Percentiles rank a stretch among this genome's conserved stretches.
These are phyloP conservation scores for Hippocampus abdominalis DNA, from an alignment of 2,113 vertebrate species.

Conservation along the genomic window DNA sequence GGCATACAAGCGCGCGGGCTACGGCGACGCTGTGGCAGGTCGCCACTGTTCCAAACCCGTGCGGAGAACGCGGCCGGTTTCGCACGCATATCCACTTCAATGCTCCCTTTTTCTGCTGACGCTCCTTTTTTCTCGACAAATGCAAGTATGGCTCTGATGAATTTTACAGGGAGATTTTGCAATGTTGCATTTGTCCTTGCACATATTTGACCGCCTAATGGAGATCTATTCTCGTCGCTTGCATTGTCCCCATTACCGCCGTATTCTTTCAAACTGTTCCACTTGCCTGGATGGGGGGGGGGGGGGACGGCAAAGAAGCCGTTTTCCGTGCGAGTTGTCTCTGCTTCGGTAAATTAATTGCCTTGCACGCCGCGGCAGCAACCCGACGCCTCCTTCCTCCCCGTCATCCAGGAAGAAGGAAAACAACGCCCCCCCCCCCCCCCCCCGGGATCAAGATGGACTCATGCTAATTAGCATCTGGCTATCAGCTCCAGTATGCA, in stretches of 20 bases:
- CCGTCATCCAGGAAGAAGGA: constrained; percentile 26
- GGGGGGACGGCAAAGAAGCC: constrained; percentile 26
- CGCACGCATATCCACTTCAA: constrained; percentile 26
- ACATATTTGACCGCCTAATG: constrained; percentile 36
- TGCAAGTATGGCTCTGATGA: constrained; percentile 26
- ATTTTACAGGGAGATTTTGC: constrained; percentile 31
- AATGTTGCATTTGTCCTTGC: constrained; percentile 14
- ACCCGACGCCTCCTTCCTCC: background rate
- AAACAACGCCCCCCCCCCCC: constrained; percentile 54
- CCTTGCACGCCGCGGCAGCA: constrained; percentile 51
- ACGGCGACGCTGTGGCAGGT: constrained; percentile 56
- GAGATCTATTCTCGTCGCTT: constrained; percentile 52
- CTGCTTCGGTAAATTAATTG: constrained; percentile 65
- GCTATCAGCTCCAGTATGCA: constrained; percentile 19
- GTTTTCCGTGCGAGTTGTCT: constrained; percentile 47
- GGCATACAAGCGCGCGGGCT: constrained; percentile 38
- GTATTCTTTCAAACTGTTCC: constrained; percentile 57
- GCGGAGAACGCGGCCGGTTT: constrained; percentile 43
- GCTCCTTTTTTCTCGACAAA: constrained; percentile 10
- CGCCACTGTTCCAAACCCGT: constrained; percentile 66
- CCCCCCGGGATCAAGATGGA: constrained; percentile 37
- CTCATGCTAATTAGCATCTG: constrained; percentile 39
- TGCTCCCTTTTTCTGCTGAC: constrained; percentile 13
- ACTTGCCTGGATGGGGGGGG: constrained; percentile 50
- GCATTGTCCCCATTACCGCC: constrained; percentile 49